phyloP scores from a whole-genome alignment of 2,888 invertebrate genomes.

The Melinaea menophilus region DNA sequence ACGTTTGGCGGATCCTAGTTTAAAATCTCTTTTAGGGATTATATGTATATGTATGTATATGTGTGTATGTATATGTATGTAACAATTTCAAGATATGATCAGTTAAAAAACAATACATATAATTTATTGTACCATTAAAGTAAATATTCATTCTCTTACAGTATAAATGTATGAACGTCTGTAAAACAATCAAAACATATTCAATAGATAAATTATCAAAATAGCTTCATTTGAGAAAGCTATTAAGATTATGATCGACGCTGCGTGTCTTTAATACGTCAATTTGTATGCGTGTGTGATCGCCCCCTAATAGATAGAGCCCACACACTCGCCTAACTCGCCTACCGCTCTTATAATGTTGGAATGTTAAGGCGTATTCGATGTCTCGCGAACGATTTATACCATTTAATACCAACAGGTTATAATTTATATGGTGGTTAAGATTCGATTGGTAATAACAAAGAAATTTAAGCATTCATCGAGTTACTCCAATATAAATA shows the following conservation, averaged over 20 bases:
- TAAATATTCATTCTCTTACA: too few species aligned
- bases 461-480: too few species aligned
- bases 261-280: constrained; percentile 55
- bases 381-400: constrained; percentile 22
- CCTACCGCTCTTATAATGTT: constrained; percentile 10
- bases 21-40: too few species aligned
- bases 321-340: constrained; percentile 38
- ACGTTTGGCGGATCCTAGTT: too few species aligned
- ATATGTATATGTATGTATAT: too few species aligned
- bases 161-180: not conserved
- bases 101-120: too few species aligned
- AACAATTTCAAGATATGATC: too few species aligned
- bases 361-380: constrained; percentile 11
- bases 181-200: constrained; percentile 28
- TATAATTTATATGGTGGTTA: not conserved
- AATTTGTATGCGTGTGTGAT: constrained; percentile 68
- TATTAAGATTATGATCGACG: constrained; percentile 58
- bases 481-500: too few species aligned
- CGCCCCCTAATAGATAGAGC: constrained; percentile 53
- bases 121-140: not conserved
- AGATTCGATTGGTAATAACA: not conserved
- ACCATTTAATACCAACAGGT: constrained; percentile 10
- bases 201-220: constrained; percentile 49
- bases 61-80: too few species aligned
- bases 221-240: constrained; percentile 60